Evolutionary conservation across 1,140 invertebrate species (phyloP), one percentile per base, ranked within the genome.

Genomic region (Homarus americanus): DNA sequence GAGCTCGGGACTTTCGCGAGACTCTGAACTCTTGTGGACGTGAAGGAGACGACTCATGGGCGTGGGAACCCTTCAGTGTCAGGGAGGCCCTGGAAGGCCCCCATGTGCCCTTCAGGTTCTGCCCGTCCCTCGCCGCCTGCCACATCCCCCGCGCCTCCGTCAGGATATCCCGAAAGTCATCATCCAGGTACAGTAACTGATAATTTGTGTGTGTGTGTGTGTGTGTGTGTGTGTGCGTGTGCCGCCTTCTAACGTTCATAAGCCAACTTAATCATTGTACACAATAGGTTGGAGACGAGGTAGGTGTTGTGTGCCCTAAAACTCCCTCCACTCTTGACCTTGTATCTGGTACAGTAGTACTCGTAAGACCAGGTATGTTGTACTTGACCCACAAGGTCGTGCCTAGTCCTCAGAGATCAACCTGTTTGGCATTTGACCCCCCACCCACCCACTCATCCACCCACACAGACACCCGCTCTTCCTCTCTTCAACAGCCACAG

Each of bases 31-130:
- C 73, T 4, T 79, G 73, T 24, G 44, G 85, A 10, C 73, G 75
- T 63, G 73, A 75, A 15, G 53, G 76, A 32, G 85, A 24, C 20
- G 85, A 78, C n/a, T 49, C 44, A 9, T 75, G 73, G 69, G 73
- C 72, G 69, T 76, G 53, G 53, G 85, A 87, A 79, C 73, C 73
- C 32, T 38, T 58, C 28, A 63, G 49, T 53, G 41, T 86, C 40
- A 7, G 73, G 72, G 84, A 86, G 73, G 73, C 69, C 28, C 28
- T 86, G 44, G 38, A 86, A n/a, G 84, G 73, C 34, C 75, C 85
- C 15, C 85, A 87, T 20, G 75, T 87, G 34, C 85, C 85, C 85
- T 87, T 87, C 85, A 79, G 85, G 41, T 87, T 87, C 75, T 87
- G 75, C 58, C 85, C 85, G 5, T 32, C 85, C 49, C 85, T 87